These are phyloP conservation scores for Otolemur garnettii DNA, from an alignment of 2,113 vertebrate species.

Conservation along the genomic window DNA sequence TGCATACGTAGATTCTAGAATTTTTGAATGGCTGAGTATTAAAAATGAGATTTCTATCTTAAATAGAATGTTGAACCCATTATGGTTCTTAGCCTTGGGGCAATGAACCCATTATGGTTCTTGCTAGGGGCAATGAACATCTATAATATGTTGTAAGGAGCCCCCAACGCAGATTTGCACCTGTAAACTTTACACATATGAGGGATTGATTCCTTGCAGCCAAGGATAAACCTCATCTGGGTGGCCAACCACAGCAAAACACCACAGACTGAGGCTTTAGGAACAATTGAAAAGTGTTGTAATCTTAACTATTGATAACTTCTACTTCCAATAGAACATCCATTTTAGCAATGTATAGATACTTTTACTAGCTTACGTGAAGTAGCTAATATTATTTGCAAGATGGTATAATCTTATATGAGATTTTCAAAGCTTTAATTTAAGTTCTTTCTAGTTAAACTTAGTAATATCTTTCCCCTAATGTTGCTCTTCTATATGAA, in stretches of 20 bases:
- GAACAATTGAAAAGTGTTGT: not conserved
- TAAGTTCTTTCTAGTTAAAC: not conserved
- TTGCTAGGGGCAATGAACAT: not conserved
- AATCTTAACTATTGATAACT: not conserved
- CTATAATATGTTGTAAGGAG: not conserved
- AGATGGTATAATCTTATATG: not conserved
- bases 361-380: not conserved
- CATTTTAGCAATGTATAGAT: not conserved
- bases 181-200: not conserved
- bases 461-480: not conserved
- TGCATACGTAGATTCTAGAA: not conserved
- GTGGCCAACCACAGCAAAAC: not conserved
- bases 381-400: not conserved
- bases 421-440: not conserved
- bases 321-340: not conserved
- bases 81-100: not conserved
- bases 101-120: not conserved
- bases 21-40: not conserved
- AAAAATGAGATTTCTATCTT: not conserved
- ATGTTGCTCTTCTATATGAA: not conserved
- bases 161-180: not conserved
- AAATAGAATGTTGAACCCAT: not conserved
- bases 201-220: not conserved
- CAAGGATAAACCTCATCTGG: not conserved
- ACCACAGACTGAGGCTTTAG: not conserved